Base-by-base conservation (phyloP, 1,140 invertebrate genomes). In the Pygmarrhopalites habei region DNA sequence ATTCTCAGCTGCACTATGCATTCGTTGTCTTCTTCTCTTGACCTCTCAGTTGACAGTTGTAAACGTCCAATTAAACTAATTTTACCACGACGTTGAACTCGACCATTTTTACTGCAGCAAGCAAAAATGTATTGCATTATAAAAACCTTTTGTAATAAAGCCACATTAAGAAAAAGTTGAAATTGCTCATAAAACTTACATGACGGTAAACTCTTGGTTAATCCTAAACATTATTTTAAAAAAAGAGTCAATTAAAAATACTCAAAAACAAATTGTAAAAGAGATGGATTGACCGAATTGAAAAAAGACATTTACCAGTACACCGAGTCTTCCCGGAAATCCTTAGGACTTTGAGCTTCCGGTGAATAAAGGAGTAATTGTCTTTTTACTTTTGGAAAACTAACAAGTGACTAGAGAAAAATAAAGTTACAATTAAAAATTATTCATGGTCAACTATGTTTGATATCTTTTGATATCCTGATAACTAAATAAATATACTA, bases 21-120 rank as follows among this genome's bases (percentile, higher is more conserved):
- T 79, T 97, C 92, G 78, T 97, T 97, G 76, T 98, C 92, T 77
- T 95, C 95, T 74, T 97, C 87, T 78, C 94, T 91, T 67, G 90
- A 92, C 62, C 92, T 83, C 77, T 98, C 95, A 4, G 94, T 97
- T 69, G 90, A 95, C 32, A 97, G 76, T 77, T 97, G 94, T 49
- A 98, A 79, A 68, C 94, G 80, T 53, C 95, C 95, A 75, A 98
- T 91, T 60, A 98, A 79, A 82, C 96, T 98, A 60, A 91, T 85
- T 80, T 95, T 95, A 25, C 95, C 95, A 70, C 95, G 78, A 72
- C 90, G 90, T 76, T 97, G 94, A 19, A 88, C 78, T 79, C 95
- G 95, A 19, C 88, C 89, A 82, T 95, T 97, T 84, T 97, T 97
- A 46, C 84, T 87, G 55, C n/a, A n/a, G n/a, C n/a, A n/a, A n/a